Conservation (phyloP, 2,888 invertebrate species). For the Cerceris ruficornis region DNA sequence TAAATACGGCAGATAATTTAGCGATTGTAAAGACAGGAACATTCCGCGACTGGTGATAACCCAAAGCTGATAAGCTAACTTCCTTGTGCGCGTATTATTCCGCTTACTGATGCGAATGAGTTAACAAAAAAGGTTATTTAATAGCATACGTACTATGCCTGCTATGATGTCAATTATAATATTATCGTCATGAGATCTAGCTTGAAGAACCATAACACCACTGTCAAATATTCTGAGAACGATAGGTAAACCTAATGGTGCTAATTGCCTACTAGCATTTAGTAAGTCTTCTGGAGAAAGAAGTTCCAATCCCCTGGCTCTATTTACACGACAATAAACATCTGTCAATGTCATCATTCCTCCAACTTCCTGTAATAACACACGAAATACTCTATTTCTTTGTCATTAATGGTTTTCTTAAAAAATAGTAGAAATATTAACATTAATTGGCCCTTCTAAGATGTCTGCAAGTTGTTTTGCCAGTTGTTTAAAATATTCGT, state of each 20-base stretch:
- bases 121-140: not conserved
- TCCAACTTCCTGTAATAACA: conserved; percentile 88
- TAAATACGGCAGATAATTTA: too few species aligned
- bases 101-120: not conserved
- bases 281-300: conserved; percentile 98
- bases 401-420: not conserved
- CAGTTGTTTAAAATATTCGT: conserved; percentile 92
- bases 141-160: conserved; percentile 83
- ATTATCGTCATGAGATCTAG: conserved; percentile 89
- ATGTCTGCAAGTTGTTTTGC: conserved; percentile 93
- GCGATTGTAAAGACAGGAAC: too few species aligned
- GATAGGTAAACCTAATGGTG: conserved; percentile 86
- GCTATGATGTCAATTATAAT: conserved; percentile 87
- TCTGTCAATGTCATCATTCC: conserved; percentile 99
- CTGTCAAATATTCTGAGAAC: conserved; percentile 94
- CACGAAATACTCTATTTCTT: conserved; percentile 1
- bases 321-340: conserved; percentile 97
- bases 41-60: too few species aligned
- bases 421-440: conserved; percentile 76
- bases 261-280: conserved; percentile 92
- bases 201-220: conserved; percentile 97
- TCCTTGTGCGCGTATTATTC: too few species aligned
- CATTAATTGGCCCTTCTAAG: conserved; percentile 91
- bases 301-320: conserved; percentile 97
- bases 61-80: too few species aligned